Percentiles rank a stretch among this genome's conserved stretches.
phyloP scores from a whole-genome alignment of 2,888 invertebrate genomes.

The Heteromyza rotundicornis region DNA sequence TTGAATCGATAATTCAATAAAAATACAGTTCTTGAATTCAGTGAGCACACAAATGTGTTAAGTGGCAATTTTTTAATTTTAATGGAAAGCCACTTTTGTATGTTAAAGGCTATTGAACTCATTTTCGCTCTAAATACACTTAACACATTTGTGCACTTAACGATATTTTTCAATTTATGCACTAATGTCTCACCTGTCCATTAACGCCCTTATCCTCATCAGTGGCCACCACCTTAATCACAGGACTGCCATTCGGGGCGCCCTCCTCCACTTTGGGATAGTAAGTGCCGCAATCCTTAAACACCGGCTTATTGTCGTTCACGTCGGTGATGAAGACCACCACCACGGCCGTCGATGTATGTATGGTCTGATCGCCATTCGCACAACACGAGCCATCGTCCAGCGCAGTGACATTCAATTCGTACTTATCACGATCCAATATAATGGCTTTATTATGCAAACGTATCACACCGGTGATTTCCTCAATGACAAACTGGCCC shows the following conservation, averaged over 20 bases:
- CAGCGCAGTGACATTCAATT: constrained; percentile 94
- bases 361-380: constrained; percentile 84
- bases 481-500: constrained; percentile 93
- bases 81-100: no score
- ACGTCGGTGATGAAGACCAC: constrained; percentile 97
- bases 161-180: no score
- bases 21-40: no score
- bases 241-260: constrained; percentile 90
- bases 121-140: no score
- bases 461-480: constrained; percentile 92
- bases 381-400: constrained; percentile 98
- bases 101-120: no score
- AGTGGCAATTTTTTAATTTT: no score
- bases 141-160: no score
- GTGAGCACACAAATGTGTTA: no score
- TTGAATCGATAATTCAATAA: no score
- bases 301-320: constrained; percentile 95
- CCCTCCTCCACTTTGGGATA: constrained; percentile 94
- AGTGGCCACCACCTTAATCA: constrained; percentile 91
- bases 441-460: constrained; percentile 86
- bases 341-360: constrained; percentile 93
- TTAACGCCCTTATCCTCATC: constrained; percentile 97
- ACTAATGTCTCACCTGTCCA: constrained; percentile 71
- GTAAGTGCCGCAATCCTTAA: constrained; percentile 91
- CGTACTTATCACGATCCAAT: constrained; percentile 91